phyloP scores from a whole-genome alignment of 2,797 vertebrate species.

The Hafferia zeledoni region DNA sequence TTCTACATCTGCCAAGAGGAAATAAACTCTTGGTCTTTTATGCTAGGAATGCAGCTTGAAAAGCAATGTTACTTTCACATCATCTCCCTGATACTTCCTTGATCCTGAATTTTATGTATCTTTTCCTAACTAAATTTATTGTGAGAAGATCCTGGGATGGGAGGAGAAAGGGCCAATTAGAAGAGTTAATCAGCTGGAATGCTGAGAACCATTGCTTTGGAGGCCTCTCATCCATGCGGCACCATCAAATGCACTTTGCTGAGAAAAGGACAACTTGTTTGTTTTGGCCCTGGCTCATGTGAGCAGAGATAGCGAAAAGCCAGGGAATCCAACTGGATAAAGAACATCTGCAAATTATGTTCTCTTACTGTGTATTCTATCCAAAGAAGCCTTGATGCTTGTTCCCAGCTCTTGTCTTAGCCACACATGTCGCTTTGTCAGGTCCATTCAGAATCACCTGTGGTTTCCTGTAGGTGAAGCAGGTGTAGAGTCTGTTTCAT shows the following conservation, averaged over 20 bases:
- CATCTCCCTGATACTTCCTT: constrained; percentile 19
- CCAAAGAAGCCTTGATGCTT: background rate
- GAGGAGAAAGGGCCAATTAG: background rate
- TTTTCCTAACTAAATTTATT: constrained; percentile 17
- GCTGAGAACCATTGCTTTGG: constrained; percentile 27
- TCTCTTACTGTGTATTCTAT: background rate
- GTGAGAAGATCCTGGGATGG: constrained; percentile 37
- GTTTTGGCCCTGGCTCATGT: constrained; percentile 42
- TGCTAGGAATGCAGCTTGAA: constrained; percentile 54
- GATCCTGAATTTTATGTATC: background rate
- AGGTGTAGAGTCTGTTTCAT: background rate
- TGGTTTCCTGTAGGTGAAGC: background rate
- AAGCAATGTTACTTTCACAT: constrained; percentile 26
- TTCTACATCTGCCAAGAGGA: constrained; percentile 44
- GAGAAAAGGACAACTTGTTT: constrained; percentile 46
- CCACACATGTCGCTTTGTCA: background rate
- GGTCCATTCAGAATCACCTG: background rate
- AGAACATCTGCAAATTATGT: constrained; percentile 47
- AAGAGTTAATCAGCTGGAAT: constrained; percentile 35
- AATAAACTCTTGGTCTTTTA: constrained; percentile 51
- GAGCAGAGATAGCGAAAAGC: constrained; percentile 29
- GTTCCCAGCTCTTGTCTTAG: background rate
- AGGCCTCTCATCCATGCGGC: background rate
- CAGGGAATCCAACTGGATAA: constrained; percentile 36
- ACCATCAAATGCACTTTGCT: constrained; percentile 18